A percentile compares a stretch with the other conserved stretches of the same genome.
Conservation (phyloP, 2,888 invertebrate species). For the Diaphora mendica region DNA sequence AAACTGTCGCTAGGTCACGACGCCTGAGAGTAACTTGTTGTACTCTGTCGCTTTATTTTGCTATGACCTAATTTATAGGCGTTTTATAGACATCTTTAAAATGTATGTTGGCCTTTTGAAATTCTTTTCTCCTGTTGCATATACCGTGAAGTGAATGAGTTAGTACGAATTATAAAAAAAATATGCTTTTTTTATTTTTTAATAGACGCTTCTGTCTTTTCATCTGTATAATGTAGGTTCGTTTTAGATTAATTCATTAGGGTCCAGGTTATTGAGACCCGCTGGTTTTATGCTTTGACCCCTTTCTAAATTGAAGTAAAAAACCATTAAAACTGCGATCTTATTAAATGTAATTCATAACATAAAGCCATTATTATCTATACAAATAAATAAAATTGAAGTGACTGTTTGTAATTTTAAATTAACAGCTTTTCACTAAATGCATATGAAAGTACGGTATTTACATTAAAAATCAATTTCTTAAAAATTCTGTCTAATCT, state of each 20-base stretch:
- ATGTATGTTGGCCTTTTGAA: not conserved
- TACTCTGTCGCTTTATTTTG: constrained; percentile 10
- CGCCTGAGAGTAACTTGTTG: constrained; percentile 13
- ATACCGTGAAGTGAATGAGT: not conserved
- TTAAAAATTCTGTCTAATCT: no score
- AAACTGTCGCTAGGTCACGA: not conserved
- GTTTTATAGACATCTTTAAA: not conserved
- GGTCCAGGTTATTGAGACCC: not conserved
- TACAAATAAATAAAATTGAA: no score
- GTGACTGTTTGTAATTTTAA: no score
- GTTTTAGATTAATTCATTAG: not conserved
- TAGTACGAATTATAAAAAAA: not conserved
- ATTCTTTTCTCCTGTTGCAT: not conserved
- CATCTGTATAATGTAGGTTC: not conserved
- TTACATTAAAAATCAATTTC: no score
- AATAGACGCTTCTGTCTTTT: not conserved
- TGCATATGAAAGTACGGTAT: no score
- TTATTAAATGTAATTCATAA: no score
- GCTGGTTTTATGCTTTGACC: not conserved
- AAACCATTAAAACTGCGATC: not conserved
- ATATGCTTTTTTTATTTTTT: not conserved
- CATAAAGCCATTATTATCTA: no score
- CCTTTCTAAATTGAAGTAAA: not conserved
- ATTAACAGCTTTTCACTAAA: no score
- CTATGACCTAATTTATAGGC: constrained; percentile 22